phyloP scores from a whole-genome alignment of 2,113 vertebrate genomes.

The Tichodroma muraria region DNA sequence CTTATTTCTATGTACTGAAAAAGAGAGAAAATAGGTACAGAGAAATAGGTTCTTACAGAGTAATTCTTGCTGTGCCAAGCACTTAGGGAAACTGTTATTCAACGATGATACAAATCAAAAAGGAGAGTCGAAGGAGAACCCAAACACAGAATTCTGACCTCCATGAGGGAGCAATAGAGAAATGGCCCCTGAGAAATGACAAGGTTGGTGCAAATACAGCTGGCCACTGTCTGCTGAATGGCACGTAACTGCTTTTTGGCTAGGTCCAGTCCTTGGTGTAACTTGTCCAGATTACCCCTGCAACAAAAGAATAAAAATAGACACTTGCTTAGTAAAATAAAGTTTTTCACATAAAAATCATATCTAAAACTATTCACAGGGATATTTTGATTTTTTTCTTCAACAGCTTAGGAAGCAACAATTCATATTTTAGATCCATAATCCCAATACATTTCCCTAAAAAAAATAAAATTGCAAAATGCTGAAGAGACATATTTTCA shows the following conservation, averaged over 20 bases:
- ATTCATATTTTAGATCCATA: neutral
- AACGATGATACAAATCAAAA: neutral
- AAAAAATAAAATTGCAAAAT: neutral
- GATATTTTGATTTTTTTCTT: neutral
- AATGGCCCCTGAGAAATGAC: constrained; percentile 96
- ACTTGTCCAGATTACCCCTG: constrained; percentile 86
- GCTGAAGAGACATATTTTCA: neutral
- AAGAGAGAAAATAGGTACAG: too few relatives aligned
- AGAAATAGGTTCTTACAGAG: neutral
- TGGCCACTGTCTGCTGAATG: constrained; percentile 92
- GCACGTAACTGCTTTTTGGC: constrained; percentile 91
- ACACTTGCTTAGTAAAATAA: neutral
- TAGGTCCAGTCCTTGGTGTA: constrained; percentile 85
- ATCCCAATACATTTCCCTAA: neutral
- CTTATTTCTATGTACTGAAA: too few relatives aligned
- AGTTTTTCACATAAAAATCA: neutral
- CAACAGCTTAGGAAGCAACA: neutral
- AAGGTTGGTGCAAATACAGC: constrained; percentile 95
- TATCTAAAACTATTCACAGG: neutral
- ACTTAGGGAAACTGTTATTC: neutral
- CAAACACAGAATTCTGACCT: constrained; percentile 70
- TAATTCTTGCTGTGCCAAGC: neutral
- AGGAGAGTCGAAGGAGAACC: neutral
- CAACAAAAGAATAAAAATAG: neutral
- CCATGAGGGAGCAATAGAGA: constrained; percentile 94